phyloP scores from a whole-genome alignment of 2,113 vertebrate genomes.

The Perognathus longimembris region DNA sequence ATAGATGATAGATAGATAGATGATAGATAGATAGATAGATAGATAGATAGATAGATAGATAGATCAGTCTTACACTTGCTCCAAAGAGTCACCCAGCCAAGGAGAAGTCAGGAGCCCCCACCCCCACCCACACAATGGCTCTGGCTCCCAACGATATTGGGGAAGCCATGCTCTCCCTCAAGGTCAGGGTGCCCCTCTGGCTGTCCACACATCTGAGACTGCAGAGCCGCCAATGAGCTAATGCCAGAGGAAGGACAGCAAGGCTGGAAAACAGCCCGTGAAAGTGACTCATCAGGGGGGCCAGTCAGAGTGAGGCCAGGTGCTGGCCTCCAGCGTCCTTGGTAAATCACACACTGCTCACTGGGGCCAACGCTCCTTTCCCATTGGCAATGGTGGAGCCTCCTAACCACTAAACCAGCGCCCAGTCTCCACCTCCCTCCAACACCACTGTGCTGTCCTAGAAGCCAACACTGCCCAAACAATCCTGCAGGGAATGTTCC shows the following conservation, averaged over 20 bases:
- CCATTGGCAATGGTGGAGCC: neutral
- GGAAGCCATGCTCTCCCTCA: neutral
- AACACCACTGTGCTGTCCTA: neutral
- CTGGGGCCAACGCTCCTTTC: neutral
- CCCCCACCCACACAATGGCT: neutral
- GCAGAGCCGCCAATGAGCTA: neutral
- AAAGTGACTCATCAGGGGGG: rapidly evolving
- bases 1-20: no score
- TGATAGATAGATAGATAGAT: no score
- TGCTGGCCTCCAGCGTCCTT: rapidly evolving
- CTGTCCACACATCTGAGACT: neutral
- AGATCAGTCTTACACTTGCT: neutral
- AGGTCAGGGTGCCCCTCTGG: neutral
- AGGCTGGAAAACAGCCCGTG: neutral
- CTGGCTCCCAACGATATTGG: neutral
- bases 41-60: no score
- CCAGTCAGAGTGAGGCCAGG: rapidly evolving
- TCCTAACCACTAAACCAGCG: neutral
- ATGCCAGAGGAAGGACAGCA: rapidly evolving
- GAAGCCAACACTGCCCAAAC: neutral
- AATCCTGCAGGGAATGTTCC: neutral
- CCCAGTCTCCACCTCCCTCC: neutral
- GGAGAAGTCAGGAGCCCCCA: neutral
- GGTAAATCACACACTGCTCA: neutral
- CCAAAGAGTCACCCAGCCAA: neutral